Percentiles rank a stretch among this genome's conserved stretches.
phyloP scores from a whole-genome alignment of 2,113 vertebrate species.

The Megalops atlanticus region DNA sequence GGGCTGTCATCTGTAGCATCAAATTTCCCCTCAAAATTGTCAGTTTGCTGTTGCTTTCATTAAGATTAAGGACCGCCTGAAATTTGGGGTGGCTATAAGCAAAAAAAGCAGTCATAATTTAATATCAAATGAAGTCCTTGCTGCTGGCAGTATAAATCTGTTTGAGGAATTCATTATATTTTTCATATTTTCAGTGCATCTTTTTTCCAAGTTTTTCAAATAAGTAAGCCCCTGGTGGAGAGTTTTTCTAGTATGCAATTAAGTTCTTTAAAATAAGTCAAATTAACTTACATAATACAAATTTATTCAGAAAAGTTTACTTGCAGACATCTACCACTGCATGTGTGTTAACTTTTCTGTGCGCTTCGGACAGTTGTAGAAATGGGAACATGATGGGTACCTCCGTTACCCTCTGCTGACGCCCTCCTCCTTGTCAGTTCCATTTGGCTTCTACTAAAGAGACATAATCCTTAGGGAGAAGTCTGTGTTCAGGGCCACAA shows the following conservation, averaged over 20 bases:
- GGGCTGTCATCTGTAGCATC: conserved; percentile 16
- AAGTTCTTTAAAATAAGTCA: conserved; percentile 41
- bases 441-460: conserved; percentile 75
- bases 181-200: conserved; percentile 14
- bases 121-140: conserved; percentile 22
- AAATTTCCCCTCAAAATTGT: conserved; percentile 29
- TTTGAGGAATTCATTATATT: conserved; percentile 23
- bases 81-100: conserved; percentile 21
- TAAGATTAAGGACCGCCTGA: conserved; percentile 29
- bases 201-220: conserved; percentile 8
- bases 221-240: conserved; percentile 17
- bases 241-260: conserved; percentile 42
- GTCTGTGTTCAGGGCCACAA: conserved; percentile 69
- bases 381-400: conserved; percentile 58
- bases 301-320: no score
- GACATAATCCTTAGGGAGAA: no score
- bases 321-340: not conserved
- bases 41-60: conserved; percentile 25
- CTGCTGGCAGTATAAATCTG: not conserved
- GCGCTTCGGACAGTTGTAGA: conserved; percentile 49
- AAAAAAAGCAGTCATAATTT: conserved; percentile 27
- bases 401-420: no score
- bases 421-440: conserved; percentile 77
- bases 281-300: no score
- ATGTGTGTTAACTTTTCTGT: conserved; percentile 1